phyloP scores from a whole-genome alignment of 2,113 vertebrate species.

The Suricata suricatta region DNA sequence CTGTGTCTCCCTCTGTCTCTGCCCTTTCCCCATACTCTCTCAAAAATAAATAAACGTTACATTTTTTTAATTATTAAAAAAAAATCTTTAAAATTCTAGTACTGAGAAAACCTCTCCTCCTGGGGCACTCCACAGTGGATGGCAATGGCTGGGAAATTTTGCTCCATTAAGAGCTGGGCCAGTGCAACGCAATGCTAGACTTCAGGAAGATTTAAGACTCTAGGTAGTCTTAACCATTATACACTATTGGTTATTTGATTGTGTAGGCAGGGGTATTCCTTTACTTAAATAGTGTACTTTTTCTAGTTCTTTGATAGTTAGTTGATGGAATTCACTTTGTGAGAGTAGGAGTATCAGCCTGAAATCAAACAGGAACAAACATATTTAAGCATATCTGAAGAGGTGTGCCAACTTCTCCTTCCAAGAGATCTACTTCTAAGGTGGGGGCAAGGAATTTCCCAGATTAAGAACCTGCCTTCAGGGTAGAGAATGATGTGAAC shows the following conservation, averaged over 20 bases:
- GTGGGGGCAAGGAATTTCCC: not conserved
- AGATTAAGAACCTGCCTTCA: not conserved
- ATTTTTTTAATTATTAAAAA: too few species aligned
- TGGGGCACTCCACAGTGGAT: slow-evolving; percentile 87
- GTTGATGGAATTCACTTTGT: not conserved
- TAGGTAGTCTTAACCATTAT: not conserved
- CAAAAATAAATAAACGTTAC: too few species aligned
- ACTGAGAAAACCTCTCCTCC: slow-evolving; percentile 86
- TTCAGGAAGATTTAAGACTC: slow-evolving; percentile 79
- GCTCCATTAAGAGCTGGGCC: slow-evolving; percentile 83
- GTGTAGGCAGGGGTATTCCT: not conserved
- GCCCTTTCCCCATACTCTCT: too few species aligned
- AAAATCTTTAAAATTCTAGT: slow-evolving; percentile 89
- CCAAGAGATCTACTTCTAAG: not conserved
- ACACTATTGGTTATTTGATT: not conserved
- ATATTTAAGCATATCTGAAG: not conserved
- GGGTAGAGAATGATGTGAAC: not conserved
- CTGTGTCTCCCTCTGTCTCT: too few species aligned
- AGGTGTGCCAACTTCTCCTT: not conserved
- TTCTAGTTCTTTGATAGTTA: not conserved
- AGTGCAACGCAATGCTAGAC: slow-evolving; percentile 87
- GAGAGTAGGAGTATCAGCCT: not conserved
- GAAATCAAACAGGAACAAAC: not conserved
- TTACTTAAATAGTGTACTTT: not conserved
- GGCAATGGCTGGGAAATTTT: slow-evolving; percentile 86